These are phyloP conservation scores for Oncopeltus fasciatus DNA, from an alignment of 1,140 invertebrate genomes.

Conservation along the genomic window DNA sequence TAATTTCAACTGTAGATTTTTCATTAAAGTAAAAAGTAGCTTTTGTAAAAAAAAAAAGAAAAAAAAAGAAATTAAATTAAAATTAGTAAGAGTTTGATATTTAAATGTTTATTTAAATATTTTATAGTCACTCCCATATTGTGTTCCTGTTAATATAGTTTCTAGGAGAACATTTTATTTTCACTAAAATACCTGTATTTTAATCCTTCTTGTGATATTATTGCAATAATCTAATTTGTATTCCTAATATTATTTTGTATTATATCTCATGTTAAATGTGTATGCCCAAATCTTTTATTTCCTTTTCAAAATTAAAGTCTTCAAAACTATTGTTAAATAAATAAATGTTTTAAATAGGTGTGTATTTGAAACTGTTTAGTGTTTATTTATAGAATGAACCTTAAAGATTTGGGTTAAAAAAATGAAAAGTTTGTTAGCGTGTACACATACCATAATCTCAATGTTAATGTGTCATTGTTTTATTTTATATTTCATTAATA, in stretches of 20 bases:
- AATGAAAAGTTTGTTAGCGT: background rate
- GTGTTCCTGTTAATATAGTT: constrained; percentile 9
- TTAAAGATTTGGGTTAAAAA: background rate
- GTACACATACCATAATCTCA: constrained; percentile 6
- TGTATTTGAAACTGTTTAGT: background rate
- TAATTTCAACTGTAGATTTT: background rate
- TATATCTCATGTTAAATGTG: background rate
- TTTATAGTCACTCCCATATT: constrained; percentile 4
- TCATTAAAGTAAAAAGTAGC: no score
- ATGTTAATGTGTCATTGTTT: constrained; percentile 1
- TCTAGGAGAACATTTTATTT: background rate
- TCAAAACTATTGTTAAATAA: background rate
- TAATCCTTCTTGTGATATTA: background rate
- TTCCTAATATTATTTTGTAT: background rate
- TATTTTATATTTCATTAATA: constrained; percentile 9
- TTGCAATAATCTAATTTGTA: background rate
- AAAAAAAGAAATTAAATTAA: no score
- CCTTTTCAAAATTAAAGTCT: background rate
- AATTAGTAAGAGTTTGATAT: no score
- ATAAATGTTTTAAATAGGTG: background rate
- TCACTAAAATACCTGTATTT: constrained; percentile 2
- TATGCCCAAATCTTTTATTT: background rate
- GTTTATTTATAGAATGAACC: background rate
- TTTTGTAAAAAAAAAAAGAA: no score
- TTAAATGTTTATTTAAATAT: background rate